Evolutionary conservation across 2,113 vertebrate species (phyloP), one percentile per base, ranked within the genome.

Genomic region (Nycticryphes semicollaris): DNA sequence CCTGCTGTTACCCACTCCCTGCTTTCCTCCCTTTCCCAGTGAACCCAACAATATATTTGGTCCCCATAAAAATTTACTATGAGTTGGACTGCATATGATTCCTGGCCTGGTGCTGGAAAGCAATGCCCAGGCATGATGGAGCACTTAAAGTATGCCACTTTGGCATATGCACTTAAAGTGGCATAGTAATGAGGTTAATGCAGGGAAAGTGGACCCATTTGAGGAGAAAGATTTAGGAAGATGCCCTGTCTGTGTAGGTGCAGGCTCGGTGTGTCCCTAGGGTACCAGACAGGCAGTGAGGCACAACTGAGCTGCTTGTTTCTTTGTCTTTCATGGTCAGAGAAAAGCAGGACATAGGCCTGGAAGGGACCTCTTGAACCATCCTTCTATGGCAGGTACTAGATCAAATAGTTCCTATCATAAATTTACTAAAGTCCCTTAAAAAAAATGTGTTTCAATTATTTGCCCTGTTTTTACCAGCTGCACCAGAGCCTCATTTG

Each of bases 111-210:
- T 50, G 57, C 23, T 51, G 72, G 57, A 79, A 74, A 60, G 9
- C 0, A 0, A 74, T 69, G 39, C 13, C 31, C 19, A 19, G 27
- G 19, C 18, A 7, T 2, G 9, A 41, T 11, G 62, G 56, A 75
- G 25, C 23, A 70, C 39, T 13, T 21, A 78, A 70, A 81, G 41
- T n/a, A n/a, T n/a, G n/a, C n/a, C n/a, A n/a, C n/a, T n/a, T n/a
- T n/a, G n/a, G n/a, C n/a, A n/a, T n/a, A n/a, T n/a, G n/a, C n/a
- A n/a, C n/a, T n/a, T n/a, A n/a, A n/a, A 7, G 6, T 67, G 30
- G 11, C 11, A 21, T 14, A 21, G 2, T 45, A 19, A 41, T 20
- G 33, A 47, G 25, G 27, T 15, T 54, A 12, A 59, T 39, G 19
- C 33, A 31, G 31, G 54, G 30, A 33, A 82, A 68, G 45, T 3